Conservation (phyloP, 2,888 invertebrate genomes). For the Cosmia pyralina region DNA sequence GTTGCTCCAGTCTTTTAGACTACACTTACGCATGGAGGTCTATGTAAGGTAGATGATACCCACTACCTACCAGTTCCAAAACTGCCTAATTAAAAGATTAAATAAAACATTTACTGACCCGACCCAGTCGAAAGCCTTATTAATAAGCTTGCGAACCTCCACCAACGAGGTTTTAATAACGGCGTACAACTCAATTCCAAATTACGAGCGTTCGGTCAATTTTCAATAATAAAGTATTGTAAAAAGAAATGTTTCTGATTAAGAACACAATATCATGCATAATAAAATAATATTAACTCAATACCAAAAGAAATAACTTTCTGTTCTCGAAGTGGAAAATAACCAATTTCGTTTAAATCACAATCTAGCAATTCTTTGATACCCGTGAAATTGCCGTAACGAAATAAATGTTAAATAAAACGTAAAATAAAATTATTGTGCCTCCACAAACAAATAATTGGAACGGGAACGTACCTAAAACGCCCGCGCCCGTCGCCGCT, state of each 20-base stretch:
- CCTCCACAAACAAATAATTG: constrained; percentile 90
- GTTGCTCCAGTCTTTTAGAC: constrained; percentile 30
- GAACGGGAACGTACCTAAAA: constrained; percentile 84
- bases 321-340: constrained; percentile 88
- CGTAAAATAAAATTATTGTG: constrained; percentile 90
- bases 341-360: constrained; percentile 89
- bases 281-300: constrained; percentile 87
- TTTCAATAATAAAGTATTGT: constrained; percentile 73
- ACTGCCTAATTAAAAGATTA: constrained; percentile 20
- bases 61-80: not conserved
- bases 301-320: constrained; percentile 80
- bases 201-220: constrained; percentile 71
- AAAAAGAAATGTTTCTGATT: constrained; percentile 75
- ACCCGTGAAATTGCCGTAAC: constrained; percentile 90
- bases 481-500: constrained; percentile 87
- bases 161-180: constrained; percentile 58
- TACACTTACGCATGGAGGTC: constrained; percentile 1
- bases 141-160: constrained; percentile 61
- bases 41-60: not conserved
- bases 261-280: constrained; percentile 84
- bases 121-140: constrained; percentile 37
- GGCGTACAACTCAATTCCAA: constrained; percentile 70
- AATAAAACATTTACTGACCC: constrained; percentile 41
- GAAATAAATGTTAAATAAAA: constrained; percentile 91
- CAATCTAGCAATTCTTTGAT: constrained; percentile 90